Evolutionary conservation across 2,888 invertebrate genomes (phyloP), one percentile per base, ranked within the genome.

Genomic region (Strigamia crassipes): DNA sequence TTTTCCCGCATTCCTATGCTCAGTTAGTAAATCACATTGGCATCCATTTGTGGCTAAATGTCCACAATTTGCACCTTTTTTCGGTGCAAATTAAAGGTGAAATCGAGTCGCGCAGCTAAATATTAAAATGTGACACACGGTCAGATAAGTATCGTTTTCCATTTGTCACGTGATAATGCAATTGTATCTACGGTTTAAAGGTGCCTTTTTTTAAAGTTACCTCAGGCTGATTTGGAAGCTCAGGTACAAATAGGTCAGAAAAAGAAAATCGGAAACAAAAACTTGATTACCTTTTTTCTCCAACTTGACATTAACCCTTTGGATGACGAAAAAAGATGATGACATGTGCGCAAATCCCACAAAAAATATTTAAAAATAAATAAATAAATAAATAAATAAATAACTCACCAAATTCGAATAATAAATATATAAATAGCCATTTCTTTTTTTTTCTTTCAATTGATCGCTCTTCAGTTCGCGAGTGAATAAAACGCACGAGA

Each of bases 31-130:
- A 73, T 73, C 73, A 73, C 73, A 73, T 73, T 73, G 73, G 73
- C 73, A 73, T 73, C 73, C 73, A 73, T 73, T 73, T 31, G 73
- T 73, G 73, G 73, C 73, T 73, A 73, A 73, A 73, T 73, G 73
- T 73, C 31, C 73, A 73, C 73, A 73, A 73, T 73, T 73, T 73
- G 73, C 73, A 73, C 73, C 73, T 73, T 73, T 73, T 73, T 73
- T 38, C 27, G 27, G 73, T 27, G 73, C 31, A 31, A 27, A 73
- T 73, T 73, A 73, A 73, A 73, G 73, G 31, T 27, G 73, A 73
- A 10, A 73, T 5, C 9, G 31, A 73, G 31, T n/a, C 56, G 27
- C 27, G 73, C 27, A 31, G 73, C 73, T 31, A 73, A 31, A 13
- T 73, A 73, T 6, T 73, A 73, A 21, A 21, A 31, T 73, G 73